phyloP scores from a whole-genome alignment of 2,113 vertebrate species.

The Prunella himalayana region DNA sequence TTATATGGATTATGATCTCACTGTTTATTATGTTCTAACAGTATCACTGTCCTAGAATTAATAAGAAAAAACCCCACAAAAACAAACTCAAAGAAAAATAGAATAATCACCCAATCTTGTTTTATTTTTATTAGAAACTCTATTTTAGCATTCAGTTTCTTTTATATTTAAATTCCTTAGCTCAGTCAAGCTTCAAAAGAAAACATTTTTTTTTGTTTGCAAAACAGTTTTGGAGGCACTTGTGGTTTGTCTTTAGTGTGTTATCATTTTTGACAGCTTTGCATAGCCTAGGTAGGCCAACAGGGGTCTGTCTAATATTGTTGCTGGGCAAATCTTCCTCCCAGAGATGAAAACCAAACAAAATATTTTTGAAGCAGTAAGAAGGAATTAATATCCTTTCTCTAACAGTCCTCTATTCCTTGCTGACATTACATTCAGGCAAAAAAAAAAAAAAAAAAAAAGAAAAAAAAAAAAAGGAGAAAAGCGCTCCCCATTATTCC shows the following conservation, averaged over 20 bases:
- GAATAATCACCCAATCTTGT: conserved; percentile 23
- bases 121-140: conserved; percentile 64
- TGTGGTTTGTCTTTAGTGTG: conserved; percentile 71
- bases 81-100: background rate
- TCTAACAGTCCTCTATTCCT: conserved; percentile 71
- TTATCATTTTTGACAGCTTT: conserved; percentile 83
- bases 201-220: conserved; percentile 65
- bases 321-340: conserved; percentile 77
- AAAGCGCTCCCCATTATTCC: conserved; percentile 79
- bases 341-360: conserved; percentile 73
- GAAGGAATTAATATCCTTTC: conserved; percentile 77
- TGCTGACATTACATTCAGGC: conserved; percentile 75
- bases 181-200: conserved; percentile 69
- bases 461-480: background rate
- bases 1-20: background rate
- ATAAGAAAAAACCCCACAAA: background rate
- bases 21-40: conserved; percentile 16
- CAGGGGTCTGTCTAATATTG: conserved; percentile 86
- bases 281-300: conserved; percentile 79
- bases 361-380: conserved; percentile 76
- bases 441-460: conserved; percentile 13
- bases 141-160: conserved; percentile 54
- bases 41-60: conserved; percentile 10
- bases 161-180: conserved; percentile 70
- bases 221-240: conserved; percentile 69